Evolutionary conservation across 2,797 vertebrate species (phyloP), one percentile per base, ranked within the genome.

Genomic region (Myiotriccus ornatus): DNA sequence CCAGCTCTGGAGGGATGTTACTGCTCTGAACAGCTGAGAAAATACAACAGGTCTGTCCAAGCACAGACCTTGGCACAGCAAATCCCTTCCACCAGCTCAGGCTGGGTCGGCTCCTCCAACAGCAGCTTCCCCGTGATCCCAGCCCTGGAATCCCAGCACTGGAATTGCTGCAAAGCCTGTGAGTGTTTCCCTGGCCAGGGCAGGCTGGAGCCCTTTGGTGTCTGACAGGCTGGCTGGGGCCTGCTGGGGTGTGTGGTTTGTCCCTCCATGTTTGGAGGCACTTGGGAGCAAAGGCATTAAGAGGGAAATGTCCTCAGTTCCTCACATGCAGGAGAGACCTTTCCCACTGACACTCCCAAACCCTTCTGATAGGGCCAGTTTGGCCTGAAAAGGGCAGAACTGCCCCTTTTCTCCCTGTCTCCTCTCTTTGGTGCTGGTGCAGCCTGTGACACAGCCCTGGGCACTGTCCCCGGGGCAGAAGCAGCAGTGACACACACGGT

Each of bases 401-500:
- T 50, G 47, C 24, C 30, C 5, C 0, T 69, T 59, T 73, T 37
- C 11, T 73, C 27, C 49, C 34, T 12, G 24, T 32, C 15, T 76
- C 13, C 52, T 62, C 28, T 41, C 43, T 37, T 5, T 20, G 43
- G 53, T 27, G 30, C 53, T 84, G 82, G 16, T 25, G 39, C 28
- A 44, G 43, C 25, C 56, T 18, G 46, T 3, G n/a, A 9, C 20
- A 25, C 7, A 4, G 14, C 43, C 25, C 8, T 2, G 4, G 46
- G 28, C 20, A 7, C 68, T 9, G 50, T 37, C 55, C 59, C 64
- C 3, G 21, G 35, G 6, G 28, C 77, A 59, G 30, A 2, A 75
- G 43, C n/a, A 64, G 67, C 35, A 34, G 56, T 4, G 35, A 8
- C 5, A 10, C 57, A 28, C 3, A 0, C 0, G 1, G 7, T 8